Percentiles rank a stretch among this genome's conserved stretches.
Conservation (phyloP, 2,888 invertebrate genomes). For the Serripes groenlandicus region DNA sequence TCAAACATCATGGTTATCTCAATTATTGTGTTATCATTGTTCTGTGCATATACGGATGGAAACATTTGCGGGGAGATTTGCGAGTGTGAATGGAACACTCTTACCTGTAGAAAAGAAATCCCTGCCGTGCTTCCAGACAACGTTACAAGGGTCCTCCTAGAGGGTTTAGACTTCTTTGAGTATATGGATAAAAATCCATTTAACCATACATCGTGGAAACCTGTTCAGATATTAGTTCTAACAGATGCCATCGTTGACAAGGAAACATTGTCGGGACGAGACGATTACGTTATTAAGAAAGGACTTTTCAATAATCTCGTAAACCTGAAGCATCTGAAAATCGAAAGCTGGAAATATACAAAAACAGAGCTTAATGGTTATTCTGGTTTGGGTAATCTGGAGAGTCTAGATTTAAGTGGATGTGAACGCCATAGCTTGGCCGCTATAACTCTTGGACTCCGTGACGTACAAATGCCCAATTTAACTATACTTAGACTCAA, state of each 20-base stretch:
- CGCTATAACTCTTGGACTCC: background rate
- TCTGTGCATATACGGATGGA: too few relatives aligned
- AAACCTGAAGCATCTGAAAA: background rate
- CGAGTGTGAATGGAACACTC: too few relatives aligned
- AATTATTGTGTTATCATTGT: too few relatives aligned
- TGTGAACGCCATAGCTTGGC: background rate
- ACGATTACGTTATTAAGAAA: background rate
- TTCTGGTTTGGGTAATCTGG: background rate
- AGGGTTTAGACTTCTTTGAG: background rate
- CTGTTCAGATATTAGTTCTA: background rate
- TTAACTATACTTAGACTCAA: background rate
- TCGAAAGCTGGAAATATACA: background rate
- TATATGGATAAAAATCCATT: background rate
- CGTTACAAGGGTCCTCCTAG: background rate
- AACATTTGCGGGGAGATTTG: too few relatives aligned
- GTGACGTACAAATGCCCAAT: background rate
- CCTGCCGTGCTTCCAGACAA: background rate
- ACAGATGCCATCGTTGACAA: background rate
- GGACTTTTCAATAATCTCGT: background rate
- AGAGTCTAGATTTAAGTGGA: background rate
- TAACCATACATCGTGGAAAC: background rate
- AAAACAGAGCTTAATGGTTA: background rate
- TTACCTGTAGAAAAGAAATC: background rate
- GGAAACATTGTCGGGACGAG: background rate
- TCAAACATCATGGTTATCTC: too few relatives aligned